These are phyloP conservation scores for Temnothorax longispinosus DNA, from an alignment of 1,140 invertebrate species.

Conservation along the genomic window DNA sequence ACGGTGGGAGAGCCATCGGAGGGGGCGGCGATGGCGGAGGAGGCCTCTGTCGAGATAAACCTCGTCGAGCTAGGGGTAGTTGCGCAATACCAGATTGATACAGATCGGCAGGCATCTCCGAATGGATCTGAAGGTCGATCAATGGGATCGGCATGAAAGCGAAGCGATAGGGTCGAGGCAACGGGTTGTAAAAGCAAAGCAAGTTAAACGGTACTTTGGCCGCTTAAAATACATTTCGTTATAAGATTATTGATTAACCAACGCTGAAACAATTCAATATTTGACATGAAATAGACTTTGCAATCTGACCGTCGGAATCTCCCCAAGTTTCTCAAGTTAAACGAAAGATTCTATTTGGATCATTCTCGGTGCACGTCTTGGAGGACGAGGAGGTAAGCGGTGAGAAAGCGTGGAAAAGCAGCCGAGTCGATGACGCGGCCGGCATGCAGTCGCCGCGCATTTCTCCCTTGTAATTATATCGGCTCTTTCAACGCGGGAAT, in stretches of 20 bases:
- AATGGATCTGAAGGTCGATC: conserved; percentile 75
- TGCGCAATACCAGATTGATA: conserved; percentile 73
- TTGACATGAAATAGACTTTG: not conserved
- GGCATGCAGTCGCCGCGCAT: conserved; percentile 12
- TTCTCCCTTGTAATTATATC: conserved; percentile 72
- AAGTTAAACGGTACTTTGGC: not conserved
- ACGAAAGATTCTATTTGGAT: not conserved
- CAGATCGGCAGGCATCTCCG: conserved; percentile 73
- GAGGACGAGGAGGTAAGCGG: conserved; percentile 19
- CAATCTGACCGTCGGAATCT: not conserved
- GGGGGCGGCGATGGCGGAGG: conserved; percentile 10
- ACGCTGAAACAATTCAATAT: not conserved
- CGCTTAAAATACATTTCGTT: not conserved
- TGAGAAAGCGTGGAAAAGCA: conserved; percentile 24
- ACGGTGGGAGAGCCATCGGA: not conserved
- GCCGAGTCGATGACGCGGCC: conserved; percentile 20
- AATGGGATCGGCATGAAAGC: conserved; percentile 78
- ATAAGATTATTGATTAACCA: not conserved
- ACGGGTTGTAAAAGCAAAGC: conserved; percentile 23
- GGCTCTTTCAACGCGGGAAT: conserved; percentile 59
- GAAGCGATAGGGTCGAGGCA: conserved; percentile 52
- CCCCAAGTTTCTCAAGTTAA: not conserved
- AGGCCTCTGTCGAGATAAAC: conserved; percentile 28
- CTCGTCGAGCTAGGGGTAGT: conserved; percentile 48
- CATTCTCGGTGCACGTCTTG: not conserved